Percentiles rank a stretch among this genome's conserved stretches.
phyloP scores from a whole-genome alignment of 2,797 vertebrate genomes.

The Betta splendens region DNA sequence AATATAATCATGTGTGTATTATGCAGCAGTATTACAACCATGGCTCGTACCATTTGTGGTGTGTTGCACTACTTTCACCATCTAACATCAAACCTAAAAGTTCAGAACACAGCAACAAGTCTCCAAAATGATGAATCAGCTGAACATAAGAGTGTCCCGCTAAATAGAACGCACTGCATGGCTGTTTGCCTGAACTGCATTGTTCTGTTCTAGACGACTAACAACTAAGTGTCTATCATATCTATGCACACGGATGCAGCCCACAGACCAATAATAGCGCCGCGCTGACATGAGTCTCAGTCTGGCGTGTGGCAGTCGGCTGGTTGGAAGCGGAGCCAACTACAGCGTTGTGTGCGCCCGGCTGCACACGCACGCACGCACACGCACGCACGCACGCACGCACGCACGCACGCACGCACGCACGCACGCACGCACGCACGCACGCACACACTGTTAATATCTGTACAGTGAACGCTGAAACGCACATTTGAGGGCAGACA shows the following conservation, averaged over 20 bases:
- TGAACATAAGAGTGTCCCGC: no score
- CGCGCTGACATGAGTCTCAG: slow-evolving; percentile 26
- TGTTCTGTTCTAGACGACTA: not conserved
- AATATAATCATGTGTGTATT: not conserved
- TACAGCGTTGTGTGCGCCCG: slow-evolving; percentile 6
- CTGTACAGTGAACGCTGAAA: slow-evolving; percentile 36
- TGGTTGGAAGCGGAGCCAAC: slow-evolving; percentile 21
- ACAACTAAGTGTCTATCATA: slow-evolving; percentile 1
- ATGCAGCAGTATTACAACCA: not conserved
- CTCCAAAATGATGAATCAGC: not conserved
- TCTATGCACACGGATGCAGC: not conserved
- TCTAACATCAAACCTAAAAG: no score
- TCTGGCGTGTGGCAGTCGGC: slow-evolving; percentile 11
- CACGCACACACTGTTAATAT: slow-evolving; percentile 24
- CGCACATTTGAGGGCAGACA: slow-evolving; percentile 41
- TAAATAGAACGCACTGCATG: no score
- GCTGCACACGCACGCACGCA: slow-evolving; percentile 19
- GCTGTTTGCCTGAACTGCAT: no score
- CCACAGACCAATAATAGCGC: slow-evolving; percentile 20
- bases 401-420: no score
- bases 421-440: no score
- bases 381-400: slow-evolving; percentile 22
- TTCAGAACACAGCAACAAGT: not conserved
- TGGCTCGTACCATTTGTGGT: not conserved
- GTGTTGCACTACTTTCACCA: not conserved